These are phyloP conservation scores for Aspidiotus rigidus DNA, from an alignment of 2,888 invertebrate species.

Conservation along the genomic window DNA sequence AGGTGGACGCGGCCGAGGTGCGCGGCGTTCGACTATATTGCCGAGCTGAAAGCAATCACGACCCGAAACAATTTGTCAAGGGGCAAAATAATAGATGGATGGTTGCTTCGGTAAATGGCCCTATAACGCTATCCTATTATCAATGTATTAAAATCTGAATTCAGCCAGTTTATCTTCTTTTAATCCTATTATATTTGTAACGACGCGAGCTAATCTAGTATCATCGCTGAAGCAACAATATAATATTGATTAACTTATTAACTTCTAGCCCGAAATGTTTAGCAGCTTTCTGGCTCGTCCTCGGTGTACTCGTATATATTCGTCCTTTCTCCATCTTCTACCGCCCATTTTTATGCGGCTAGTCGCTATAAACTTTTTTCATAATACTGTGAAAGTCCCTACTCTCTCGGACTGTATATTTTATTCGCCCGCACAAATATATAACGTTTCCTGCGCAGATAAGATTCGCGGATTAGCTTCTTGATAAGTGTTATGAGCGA, in stretches of 20 bases:
- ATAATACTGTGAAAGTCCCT: no score
- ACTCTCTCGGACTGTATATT: no score
- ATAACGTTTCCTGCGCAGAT: no score
- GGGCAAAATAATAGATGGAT: conserved; percentile 31
- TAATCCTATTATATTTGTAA: conserved; percentile 34
- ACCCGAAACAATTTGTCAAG: conserved; percentile 33
- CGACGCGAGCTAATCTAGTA: conserved; percentile 32
- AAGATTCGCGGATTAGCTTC: no score
- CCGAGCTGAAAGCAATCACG: conserved; percentile 32
- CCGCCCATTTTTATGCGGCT: not conserved
- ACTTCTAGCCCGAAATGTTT: conserved; percentile 25
- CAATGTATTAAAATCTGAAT: conserved; percentile 33
- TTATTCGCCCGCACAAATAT: no score
- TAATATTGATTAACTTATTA: conserved; percentile 34
- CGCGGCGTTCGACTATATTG: conserved; percentile 26
- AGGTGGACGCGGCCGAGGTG: conserved; percentile 13
- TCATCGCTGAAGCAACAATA: conserved; percentile 34
- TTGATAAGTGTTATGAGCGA: no score
- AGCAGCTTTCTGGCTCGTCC: conserved; percentile 14
- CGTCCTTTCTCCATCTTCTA: not conserved
- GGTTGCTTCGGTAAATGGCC: conserved; percentile 32
- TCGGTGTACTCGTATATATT: not conserved
- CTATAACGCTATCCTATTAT: conserved; percentile 33
- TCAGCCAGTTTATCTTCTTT: conserved; percentile 33
- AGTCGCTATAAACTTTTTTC: no score